A percentile compares a stretch with the other conserved stretches of the same genome.
phyloP scores from a whole-genome alignment of 2,797 vertebrate species.

The Diplodus sargus region DNA sequence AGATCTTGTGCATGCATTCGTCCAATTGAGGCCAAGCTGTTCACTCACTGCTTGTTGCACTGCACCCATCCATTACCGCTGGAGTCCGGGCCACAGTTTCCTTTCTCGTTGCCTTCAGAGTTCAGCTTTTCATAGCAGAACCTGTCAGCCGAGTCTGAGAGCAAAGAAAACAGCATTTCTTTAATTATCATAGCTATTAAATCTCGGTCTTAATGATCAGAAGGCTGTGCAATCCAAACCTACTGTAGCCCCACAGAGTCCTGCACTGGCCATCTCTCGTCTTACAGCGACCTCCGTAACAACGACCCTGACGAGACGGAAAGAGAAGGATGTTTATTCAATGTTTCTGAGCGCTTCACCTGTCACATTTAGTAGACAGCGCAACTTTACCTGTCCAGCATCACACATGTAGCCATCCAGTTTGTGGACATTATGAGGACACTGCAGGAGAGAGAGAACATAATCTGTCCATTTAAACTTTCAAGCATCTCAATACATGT shows the following conservation, averaged over 20 bases:
- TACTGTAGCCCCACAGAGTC: conserved; percentile 92
- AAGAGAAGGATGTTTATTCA: not conserved
- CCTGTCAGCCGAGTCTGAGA: conserved; percentile 90
- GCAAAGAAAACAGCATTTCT: not conserved
- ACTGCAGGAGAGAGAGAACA: conserved; percentile 81
- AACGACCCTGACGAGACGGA: conserved; percentile 87
- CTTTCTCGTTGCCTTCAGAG: conserved; percentile 93
- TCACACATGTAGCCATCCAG: conserved; percentile 95
- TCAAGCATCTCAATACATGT: not conserved
- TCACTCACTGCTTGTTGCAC: conserved; percentile 96
- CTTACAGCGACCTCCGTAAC: conserved; percentile 96
- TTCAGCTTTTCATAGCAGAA: conserved; percentile 98
- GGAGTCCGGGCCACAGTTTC: conserved; percentile 92
- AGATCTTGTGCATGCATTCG: not conserved
- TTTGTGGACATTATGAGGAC: conserved; percentile 95
- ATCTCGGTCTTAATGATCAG: conserved; percentile 1
- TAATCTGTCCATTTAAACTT: not conserved
- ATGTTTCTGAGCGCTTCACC: too few relatives aligned
- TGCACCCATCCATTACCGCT: conserved; percentile 90
- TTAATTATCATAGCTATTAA: not conserved
- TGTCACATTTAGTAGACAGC: not conserved
- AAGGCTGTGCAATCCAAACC: conserved; percentile 70
- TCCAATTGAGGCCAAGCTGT: not conserved
- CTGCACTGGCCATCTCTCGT: conserved; percentile 94
- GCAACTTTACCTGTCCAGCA: conserved; percentile 88